Base-by-base conservation (phyloP, 2,797 vertebrate species). In the Paramormyrops hopkinsi region DNA sequence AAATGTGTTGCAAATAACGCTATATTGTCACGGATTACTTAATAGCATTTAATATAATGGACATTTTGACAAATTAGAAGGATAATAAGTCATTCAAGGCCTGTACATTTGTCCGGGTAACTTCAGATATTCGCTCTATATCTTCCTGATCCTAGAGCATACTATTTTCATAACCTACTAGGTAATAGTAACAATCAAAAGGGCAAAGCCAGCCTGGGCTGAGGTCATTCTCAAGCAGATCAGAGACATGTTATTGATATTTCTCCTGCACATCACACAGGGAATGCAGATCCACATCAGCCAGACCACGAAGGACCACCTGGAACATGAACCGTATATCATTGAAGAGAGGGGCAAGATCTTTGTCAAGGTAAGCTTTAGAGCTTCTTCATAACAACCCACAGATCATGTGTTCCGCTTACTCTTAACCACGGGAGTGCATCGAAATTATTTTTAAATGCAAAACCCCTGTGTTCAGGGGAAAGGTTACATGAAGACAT, bases 221-320 rank as follows among this genome's bases (percentile, higher is more conserved):
- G 79, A 22, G 37, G 37, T 83, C 22, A 48, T 19, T 22, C 37
- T 48, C 79, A 44, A 41, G 19, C 19, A 4, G 6, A 8, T 82
- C 41, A 41, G 76, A 82, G 17, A 73, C 17, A n/a, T 12, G 41
- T 48, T 48, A 83, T 83, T 83, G 79, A 46, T 12, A n/a, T 46
- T 0, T 92, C 44, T 92, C 56, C 82, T 88, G 91, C 14, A 93
- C 89, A 93, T 51, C 89, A 90, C 90, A 89, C 93, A 96, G 96
- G 95, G 95, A 88, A 96, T 96, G 95, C 95, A 97, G 93, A 96
- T 96, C 54, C 96, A 96, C 93, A 96, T 96, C 90, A 95, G 95
- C 83, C 95, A 96, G 92, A 96, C 95, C 84, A 96, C 95, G 86
- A 96, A 96, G 92, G 96, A 96, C 91, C 95, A 96, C 85, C 91